Conservation (phyloP, 2,113 vertebrate genomes). For the Cebidichthys violaceus region DNA sequence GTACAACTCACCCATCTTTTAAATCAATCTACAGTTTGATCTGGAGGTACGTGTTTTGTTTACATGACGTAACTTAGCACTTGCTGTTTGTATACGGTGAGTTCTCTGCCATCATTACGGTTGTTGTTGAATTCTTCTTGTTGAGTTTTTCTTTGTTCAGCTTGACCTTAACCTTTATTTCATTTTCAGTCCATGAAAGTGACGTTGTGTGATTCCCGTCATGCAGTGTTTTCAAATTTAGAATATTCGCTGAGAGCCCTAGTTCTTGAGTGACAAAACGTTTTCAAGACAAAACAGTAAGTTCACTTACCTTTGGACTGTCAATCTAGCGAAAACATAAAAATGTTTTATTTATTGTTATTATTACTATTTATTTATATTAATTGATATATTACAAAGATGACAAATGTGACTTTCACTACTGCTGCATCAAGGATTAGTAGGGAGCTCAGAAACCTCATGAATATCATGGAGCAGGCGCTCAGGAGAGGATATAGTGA, state of each 20-base stretch:
- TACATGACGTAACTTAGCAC: neutral
- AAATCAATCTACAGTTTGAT: neutral
- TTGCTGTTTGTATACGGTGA: neutral
- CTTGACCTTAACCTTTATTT: slow-evolving; percentile 1
- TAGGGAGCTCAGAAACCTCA: slow-evolving; percentile 36
- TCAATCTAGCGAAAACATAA: neutral
- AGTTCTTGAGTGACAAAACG: neutral
- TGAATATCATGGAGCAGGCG: slow-evolving; percentile 59
- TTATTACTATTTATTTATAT: neutral
- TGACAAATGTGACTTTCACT: slow-evolving; percentile 13
- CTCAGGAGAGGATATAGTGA: slow-evolving; percentile 58
- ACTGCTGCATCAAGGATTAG: slow-evolving; percentile 31
- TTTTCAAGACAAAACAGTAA: neutral
- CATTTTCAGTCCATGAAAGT: neutral
- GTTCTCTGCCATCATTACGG: neutral
- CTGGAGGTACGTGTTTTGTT: neutral
- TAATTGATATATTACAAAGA: slow-evolving; percentile 1
- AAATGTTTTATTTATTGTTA: neutral
- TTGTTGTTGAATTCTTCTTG: neutral
- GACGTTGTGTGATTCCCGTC: neutral
- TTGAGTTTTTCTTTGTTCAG: neutral
- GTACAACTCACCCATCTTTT: too few species aligned
- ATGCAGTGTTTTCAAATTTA: neutral
- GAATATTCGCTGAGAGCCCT: neutral
- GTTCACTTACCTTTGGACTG: neutral